Conservation (phyloP, 2,888 invertebrate genomes). For the Syrphus vitripennis region DNA sequence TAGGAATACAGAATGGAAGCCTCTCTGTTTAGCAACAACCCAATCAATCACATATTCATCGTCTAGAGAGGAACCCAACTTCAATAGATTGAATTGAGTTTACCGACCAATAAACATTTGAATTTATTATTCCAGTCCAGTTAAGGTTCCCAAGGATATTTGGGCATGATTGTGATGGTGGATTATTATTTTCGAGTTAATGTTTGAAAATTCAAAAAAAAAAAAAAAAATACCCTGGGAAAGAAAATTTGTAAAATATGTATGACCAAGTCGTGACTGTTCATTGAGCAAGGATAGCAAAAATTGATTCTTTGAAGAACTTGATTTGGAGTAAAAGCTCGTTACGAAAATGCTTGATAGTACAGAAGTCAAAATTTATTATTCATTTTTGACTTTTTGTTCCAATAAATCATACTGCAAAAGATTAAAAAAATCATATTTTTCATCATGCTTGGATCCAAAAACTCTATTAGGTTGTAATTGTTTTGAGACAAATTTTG, state of each 20-base stretch:
- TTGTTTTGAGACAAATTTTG: too few species aligned
- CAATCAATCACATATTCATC: constrained; percentile 60
- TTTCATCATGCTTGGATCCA: too few species aligned
- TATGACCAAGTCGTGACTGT: background rate
- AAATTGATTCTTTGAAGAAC: too few species aligned
- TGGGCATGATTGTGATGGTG: background rate
- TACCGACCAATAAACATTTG: constrained; percentile 57
- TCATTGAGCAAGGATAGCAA: too few species aligned
- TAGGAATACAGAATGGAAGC: background rate
- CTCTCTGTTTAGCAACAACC: constrained; percentile 39
- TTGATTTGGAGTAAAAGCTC: too few species aligned
- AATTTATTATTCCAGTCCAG: constrained; percentile 50
- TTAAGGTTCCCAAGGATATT: background rate
- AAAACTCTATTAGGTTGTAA: too few species aligned
- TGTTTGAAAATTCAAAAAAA: background rate
- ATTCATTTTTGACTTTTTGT: too few species aligned
- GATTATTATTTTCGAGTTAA: background rate
- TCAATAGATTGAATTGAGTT: constrained; percentile 56
- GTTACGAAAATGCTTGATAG: too few species aligned
- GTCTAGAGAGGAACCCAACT: constrained; percentile 17
- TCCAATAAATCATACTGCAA: too few species aligned
- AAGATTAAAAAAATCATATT: too few species aligned
- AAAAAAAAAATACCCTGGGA: background rate
- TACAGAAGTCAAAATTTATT: too few species aligned
- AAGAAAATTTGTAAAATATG: background rate